Conservation (phyloP, 2,888 invertebrate species). For the Ormyrus pomaceus region DNA sequence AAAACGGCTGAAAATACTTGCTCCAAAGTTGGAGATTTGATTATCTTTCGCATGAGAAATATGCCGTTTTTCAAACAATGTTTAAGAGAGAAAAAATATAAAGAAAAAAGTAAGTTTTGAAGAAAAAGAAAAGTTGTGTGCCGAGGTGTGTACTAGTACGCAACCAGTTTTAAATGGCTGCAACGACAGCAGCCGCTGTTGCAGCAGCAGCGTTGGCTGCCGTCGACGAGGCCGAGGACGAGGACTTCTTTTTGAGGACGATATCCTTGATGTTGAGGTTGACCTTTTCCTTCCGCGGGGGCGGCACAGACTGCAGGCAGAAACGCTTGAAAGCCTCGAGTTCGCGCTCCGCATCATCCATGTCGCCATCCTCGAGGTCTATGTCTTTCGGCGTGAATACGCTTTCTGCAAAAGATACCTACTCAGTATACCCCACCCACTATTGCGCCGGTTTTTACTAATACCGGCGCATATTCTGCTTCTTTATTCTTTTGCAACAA, state of each 20-base stretch:
- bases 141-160: too few species aligned
- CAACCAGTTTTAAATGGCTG: slow-evolving; percentile 66
- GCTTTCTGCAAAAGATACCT: slow-evolving; percentile 76
- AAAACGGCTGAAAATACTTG: too few species aligned
- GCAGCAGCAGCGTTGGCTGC: slow-evolving; percentile 63
- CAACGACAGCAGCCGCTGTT: slow-evolving; percentile 66
- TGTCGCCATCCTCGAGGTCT: slow-evolving; percentile 85
- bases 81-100: background rate
- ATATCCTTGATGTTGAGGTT: slow-evolving; percentile 89
- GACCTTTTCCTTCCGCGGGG: slow-evolving; percentile 86
- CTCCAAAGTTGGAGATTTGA: too few species aligned
- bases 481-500: background rate
- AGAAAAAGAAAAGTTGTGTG: slow-evolving; percentile 2
- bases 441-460: too few species aligned
- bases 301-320: slow-evolving; percentile 89
- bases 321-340: slow-evolving; percentile 92
- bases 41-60: too few species aligned
- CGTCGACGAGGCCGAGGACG: slow-evolving; percentile 64
- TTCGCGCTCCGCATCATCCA: slow-evolving; percentile 89
- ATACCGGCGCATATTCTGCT: too few species aligned
- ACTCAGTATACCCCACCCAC: slow-evolving; percentile 31
- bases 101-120: background rate
- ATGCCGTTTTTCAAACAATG: too few species aligned
- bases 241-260: slow-evolving; percentile 80
- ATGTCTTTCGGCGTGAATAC: slow-evolving; percentile 89